These are phyloP conservation scores for Tiliacea citrago DNA, from an alignment of 2,888 invertebrate species.

Conservation along the genomic window DNA sequence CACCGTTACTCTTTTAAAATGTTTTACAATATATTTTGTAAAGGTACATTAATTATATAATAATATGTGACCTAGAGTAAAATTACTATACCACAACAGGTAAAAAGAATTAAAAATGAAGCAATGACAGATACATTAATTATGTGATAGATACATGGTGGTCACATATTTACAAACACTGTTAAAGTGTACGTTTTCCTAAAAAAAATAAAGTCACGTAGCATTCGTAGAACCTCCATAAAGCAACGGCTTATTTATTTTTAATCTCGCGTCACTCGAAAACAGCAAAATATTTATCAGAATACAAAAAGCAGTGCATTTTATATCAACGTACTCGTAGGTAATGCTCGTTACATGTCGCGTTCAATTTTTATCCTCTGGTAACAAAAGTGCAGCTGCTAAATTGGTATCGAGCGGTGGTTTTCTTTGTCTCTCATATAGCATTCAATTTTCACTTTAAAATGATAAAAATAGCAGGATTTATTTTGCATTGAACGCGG, in stretches of 20 bases:
- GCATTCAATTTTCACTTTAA: constrained; percentile 52
- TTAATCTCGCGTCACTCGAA: constrained; percentile 37
- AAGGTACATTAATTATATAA: too few species aligned
- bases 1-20: too few species aligned
- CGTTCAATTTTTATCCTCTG: constrained; percentile 63
- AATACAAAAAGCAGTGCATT: constrained; percentile 48
- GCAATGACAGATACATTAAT: too few species aligned
- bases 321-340: constrained; percentile 37
- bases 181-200: too few species aligned
- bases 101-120: too few species aligned
- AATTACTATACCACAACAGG: too few species aligned
- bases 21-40: too few species aligned
- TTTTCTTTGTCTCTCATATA: constrained; percentile 61
- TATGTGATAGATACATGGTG: too few species aligned
- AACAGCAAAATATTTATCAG: constrained; percentile 49
- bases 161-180: too few species aligned
- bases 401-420: constrained; percentile 67
- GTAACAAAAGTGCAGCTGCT: constrained; percentile 62
- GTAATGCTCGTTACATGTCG: constrained; percentile 54
- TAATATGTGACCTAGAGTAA: too few species aligned
- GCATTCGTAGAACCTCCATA: constrained; percentile 8
- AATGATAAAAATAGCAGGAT: constrained; percentile 50
- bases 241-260: constrained; percentile 29
- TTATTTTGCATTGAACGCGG: constrained; percentile 52
- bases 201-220: background rate